Evolutionary conservation across 2,888 invertebrate species (phyloP), one percentile per base, ranked within the genome.

Genomic region (Ichneumon xanthorius): DNA sequence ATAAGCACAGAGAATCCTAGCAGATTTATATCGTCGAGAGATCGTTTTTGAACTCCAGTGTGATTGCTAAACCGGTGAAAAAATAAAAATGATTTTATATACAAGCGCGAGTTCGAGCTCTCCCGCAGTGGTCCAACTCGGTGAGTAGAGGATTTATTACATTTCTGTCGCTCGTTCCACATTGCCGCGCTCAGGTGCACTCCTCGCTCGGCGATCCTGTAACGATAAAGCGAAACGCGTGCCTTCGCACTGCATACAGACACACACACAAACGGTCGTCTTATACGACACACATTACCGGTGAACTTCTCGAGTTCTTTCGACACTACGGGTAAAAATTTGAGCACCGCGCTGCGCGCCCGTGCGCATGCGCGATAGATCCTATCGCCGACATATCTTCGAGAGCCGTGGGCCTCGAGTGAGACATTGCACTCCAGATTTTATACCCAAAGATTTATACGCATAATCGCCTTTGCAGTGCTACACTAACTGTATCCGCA

Each of bases 101-200:
- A 48, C 50, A 40, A 26, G 48, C 33, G 63, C 45, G 30, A 61
- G 61, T 61, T 48, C 9, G 30, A 48, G 75, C 11, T 61, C 61
- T 75, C 26, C 50, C 63, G n/a, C 50, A 50, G 22, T 50, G 63
- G 33, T 33, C 75, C 75, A 65, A 65, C 75, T 65, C 65, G 19
- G 33, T 63, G 63, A 63, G 63, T 16, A 33, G 37, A 71, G 53
- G 71, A 87, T 87, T 87, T 87, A 87, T 86, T 63, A 79, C 78
- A 72, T 80, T 84, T 84, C 55, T 80, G 79, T 81, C 67, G 72
- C 73, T 75, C 86, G 87, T 87, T 87, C 86, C 87, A 87, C 87
- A 70, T 87, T 87, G 82, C 73, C 84, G 86, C 82, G 80, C 86
- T 82, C 86, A 84, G 82, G 76, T 82, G 86, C 75, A 80, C 83